Evolutionary conservation across 2,113 vertebrate genomes (phyloP).

Genomic region (Macroglossus sobrinus): DNA sequence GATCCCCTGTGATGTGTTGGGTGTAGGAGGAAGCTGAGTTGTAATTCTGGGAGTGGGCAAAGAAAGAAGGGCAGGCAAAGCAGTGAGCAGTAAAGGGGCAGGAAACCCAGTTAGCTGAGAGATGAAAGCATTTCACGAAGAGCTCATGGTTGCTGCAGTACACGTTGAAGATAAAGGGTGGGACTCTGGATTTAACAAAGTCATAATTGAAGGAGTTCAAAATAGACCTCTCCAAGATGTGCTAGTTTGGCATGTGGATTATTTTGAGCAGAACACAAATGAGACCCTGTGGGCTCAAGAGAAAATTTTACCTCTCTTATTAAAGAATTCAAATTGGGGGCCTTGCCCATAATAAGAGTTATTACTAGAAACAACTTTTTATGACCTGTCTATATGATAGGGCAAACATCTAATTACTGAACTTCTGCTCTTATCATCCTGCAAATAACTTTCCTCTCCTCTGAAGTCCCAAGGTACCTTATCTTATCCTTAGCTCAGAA

Average conservation of each 20-base stretch:
- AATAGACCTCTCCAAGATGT: not conserved
- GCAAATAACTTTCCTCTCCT: no score
- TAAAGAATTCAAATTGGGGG: not conserved
- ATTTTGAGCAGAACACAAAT: no score
- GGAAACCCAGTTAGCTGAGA: not conserved
- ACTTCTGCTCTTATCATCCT: no score
- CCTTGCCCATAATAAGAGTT: not conserved
- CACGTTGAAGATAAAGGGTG: not conserved
- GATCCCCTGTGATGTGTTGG: not conserved
- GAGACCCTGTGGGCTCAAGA: no score
- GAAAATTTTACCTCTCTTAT: not conserved
- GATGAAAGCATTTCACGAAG: not conserved
- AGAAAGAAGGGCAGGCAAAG: not conserved
- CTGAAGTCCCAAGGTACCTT: not conserved
- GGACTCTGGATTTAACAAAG: not conserved
- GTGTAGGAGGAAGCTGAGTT: not conserved
- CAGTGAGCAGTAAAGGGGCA: not conserved
- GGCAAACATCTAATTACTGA: no score
- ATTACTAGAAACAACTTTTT: no score
- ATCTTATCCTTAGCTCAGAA: not conserved
- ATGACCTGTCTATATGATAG: no score
- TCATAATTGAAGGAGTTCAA: not conserved
- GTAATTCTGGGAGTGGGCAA: not conserved
- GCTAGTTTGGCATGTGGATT: not conserved
- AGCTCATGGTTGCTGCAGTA: not conserved